Conservation (phyloP, 2,888 invertebrate genomes). For the Brenthis daphne region DNA sequence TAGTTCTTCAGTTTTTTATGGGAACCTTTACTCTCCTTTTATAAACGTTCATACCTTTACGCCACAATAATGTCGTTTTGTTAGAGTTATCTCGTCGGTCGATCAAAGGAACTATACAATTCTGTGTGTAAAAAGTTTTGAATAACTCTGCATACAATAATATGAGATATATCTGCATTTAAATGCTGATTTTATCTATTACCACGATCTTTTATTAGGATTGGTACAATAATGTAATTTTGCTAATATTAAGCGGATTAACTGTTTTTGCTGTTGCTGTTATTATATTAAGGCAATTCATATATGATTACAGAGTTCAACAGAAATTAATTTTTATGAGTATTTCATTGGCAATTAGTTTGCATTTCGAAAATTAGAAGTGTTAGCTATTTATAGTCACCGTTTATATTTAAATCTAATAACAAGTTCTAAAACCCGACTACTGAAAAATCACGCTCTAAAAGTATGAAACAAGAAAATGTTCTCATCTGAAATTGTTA, state of each 20-base stretch:
- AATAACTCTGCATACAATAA: constrained; percentile 41
- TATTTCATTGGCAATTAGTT: too few relatives aligned
- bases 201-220: constrained; percentile 18
- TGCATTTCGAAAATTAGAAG: too few relatives aligned
- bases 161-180: constrained; percentile 26
- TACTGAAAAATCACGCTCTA: too few relatives aligned
- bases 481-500: too few relatives aligned
- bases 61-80: constrained; percentile 62
- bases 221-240: constrained; percentile 3
- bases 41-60: not conserved
- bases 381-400: too few relatives aligned
- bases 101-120: constrained; percentile 66
- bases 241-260: constrained; percentile 11
- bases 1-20: too few relatives aligned
- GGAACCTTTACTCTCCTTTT: not conserved
- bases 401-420: too few relatives aligned
- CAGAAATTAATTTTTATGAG: too few relatives aligned
- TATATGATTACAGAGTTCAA: too few relatives aligned
- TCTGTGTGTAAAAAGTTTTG: constrained; percentile 63
- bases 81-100: constrained; percentile 60
- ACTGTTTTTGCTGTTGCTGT: not conserved
- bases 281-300: too few relatives aligned
- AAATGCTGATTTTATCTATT: constrained; percentile 28
- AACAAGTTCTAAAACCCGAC: too few relatives aligned
- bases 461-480: too few relatives aligned